Evolutionary conservation across 2,888 invertebrate species (phyloP).

Genomic region (Beris morrisii): DNA sequence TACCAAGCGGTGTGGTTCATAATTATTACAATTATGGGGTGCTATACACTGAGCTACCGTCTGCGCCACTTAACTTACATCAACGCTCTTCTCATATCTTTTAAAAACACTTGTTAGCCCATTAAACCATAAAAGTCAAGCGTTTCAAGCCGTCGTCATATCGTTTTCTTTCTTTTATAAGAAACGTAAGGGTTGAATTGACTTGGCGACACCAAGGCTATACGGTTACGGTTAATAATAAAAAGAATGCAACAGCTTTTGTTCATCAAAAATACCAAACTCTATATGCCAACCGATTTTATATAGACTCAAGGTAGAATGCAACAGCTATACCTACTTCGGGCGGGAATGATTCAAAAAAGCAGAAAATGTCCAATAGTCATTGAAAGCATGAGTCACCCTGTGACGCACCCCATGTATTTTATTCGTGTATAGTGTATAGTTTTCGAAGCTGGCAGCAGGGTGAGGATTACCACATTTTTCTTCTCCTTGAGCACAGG

Average conservation of each 20-base stretch:
- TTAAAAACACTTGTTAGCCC: slow-evolving; percentile 12
- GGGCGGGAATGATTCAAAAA: not conserved
- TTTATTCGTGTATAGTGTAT: not conserved
- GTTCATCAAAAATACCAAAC: no score
- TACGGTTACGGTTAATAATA: slow-evolving; percentile 4
- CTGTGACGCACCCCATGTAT: slow-evolving; percentile 7
- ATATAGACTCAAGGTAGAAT: not conserved
- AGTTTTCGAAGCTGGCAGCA: no score
- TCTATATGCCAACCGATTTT: no score
- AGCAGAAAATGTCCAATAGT: no score
- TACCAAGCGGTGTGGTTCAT: not conserved
- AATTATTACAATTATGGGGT: not conserved
- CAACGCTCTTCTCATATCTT: not conserved
- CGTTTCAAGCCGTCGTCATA: not conserved
- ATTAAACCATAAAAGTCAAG: not conserved
- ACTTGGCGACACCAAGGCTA: slow-evolving; percentile 4
- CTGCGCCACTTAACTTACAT: not conserved
- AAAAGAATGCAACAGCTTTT: slow-evolving; percentile 14
- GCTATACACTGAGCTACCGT: no score
- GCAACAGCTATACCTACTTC: slow-evolving; percentile 12
- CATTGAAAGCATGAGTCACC: not conserved
- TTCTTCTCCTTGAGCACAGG: no score
- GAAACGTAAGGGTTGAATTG: slow-evolving; percentile 8
- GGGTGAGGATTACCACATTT: no score
- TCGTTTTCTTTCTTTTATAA: not conserved